A percentile compares a stretch with the other conserved stretches of the same genome.
These are phyloP conservation scores for Halictus quadricinctus DNA, from an alignment of 2,888 invertebrate genomes.

Conservation along the genomic window DNA sequence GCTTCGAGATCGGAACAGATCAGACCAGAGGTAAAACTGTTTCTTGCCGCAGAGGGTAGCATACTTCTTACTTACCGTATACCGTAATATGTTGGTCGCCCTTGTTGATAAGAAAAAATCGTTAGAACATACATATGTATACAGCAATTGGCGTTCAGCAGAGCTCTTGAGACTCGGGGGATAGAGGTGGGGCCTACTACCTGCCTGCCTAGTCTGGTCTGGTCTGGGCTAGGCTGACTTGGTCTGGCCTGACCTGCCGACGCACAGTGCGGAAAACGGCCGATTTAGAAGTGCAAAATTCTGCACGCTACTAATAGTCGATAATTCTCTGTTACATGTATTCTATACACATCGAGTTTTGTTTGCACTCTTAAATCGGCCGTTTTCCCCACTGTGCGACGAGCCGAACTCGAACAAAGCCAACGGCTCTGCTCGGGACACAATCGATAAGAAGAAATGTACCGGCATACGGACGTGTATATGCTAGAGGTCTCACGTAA, in stretches of 20 bases:
- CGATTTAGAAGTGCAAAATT: too few species aligned
- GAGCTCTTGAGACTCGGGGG: not conserved
- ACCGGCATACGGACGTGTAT: not conserved
- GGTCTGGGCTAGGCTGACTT: not conserved
- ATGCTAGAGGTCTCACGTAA: not conserved
- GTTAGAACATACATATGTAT: not conserved
- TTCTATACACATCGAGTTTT: too few species aligned
- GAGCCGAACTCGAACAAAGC: not conserved
- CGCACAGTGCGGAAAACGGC: too few species aligned
- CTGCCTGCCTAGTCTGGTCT: not conserved
- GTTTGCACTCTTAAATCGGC: too few species aligned
- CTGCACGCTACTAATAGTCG: too few species aligned
- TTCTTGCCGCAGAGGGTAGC: not conserved
- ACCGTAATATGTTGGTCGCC: not conserved
- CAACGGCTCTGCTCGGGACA: not conserved
- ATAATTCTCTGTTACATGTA: too few species aligned
- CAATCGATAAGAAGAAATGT: not conserved
- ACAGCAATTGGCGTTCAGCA: not conserved
- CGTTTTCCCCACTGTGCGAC: not conserved
- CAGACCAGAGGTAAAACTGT: not conserved
- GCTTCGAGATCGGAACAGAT: too few species aligned
- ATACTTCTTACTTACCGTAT: not conserved
- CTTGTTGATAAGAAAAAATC: slow-evolving; percentile 1
- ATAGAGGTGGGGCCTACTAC: not conserved
- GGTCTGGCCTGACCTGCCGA: not conserved